Evolutionary conservation across 2,113 vertebrate genomes (phyloP), one percentile per base, ranked within the genome.

Genomic region (Microtus ochrogaster): DNA sequence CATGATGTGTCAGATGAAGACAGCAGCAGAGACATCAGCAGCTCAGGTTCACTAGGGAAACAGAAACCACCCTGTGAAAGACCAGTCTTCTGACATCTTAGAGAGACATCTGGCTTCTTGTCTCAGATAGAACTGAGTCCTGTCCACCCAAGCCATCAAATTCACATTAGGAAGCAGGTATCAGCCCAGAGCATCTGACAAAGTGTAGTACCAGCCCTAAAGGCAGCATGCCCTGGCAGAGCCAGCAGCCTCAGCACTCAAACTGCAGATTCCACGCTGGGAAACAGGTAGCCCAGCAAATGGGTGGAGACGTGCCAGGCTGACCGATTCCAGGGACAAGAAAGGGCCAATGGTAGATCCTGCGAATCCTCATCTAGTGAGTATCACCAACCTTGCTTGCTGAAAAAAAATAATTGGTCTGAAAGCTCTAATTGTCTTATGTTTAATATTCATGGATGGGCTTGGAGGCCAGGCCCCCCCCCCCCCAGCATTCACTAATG

Each of bases 371-470:
- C 28, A 95, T 87, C 95, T 78, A 95, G 95, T 0, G 6, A n/a
- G 74, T 13, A 12, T 95, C 97, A 76, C 95, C 98, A 96, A 94
- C 97, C 97, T 96, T 92, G 97, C 94, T 87, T 47, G 55, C 66
- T 93, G 96, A 98, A 97, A 97, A 97, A 98, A 86, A 95, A 97
- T 96, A 94, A 96, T 97, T 77, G 96, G 97, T 98, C 98, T 94
- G n/a, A 98, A 92, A 91, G 97, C 98, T 98, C 98, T 98, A 98
- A 98, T 97, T 98, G 96, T 78, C 65, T 95, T 96, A 92, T 93
- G 96, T 96, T 98, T 97, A 98, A 96, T 92, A 95, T 97, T 97
- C 98, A 98, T 98, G 98, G 97, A 89, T 97, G 0, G 96, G 96
- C 94, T 97, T 97, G 96, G 97, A 97, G 97, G 85, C 93, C 93